Percentiles rank a stretch among this genome's conserved stretches.
These are phyloP conservation scores for Drosophila quinaria DNA, from an alignment of 2,888 invertebrate species.

Conservation along the genomic window DNA sequence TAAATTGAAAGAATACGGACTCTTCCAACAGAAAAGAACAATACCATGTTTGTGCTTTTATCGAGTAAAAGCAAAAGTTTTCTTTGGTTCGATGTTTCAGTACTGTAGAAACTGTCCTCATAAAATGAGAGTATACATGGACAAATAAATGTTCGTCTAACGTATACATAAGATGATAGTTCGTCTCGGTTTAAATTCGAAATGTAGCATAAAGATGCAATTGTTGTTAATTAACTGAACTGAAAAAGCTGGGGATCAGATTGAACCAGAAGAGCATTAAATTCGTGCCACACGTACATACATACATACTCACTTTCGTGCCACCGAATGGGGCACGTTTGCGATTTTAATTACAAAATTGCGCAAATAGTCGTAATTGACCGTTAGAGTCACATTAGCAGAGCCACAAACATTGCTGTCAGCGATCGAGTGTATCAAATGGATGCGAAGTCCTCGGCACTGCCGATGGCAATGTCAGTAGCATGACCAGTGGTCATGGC, in stretches of 20 bases:
- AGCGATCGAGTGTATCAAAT: constrained; percentile 65
- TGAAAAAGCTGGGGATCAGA: not conserved
- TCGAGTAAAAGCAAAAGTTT: not conserved
- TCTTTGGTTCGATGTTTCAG: not conserved
- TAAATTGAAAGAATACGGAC: no score
- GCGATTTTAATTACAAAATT: constrained; percentile 64
- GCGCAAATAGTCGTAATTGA: constrained; percentile 63
- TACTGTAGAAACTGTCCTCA: not conserved
- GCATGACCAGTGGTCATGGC: constrained; percentile 22
- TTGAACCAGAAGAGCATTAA: not conserved
- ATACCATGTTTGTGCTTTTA: not conserved
- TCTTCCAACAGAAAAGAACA: not conserved
- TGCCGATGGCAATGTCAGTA: not conserved
- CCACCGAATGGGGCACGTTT: constrained; percentile 46
- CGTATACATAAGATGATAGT: constrained; percentile 23
- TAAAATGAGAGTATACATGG: not conserved
- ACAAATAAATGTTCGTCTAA: not conserved
- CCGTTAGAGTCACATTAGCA: constrained; percentile 60
- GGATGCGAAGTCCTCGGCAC: constrained; percentile 34
- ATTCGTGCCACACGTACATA: constrained; percentile 36
- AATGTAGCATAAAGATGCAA: constrained; percentile 40
- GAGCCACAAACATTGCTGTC: constrained; percentile 61
- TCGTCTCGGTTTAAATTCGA: constrained; percentile 26
- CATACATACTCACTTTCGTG: not conserved
- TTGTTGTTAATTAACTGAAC: constrained; percentile 45